phyloP scores from a whole-genome alignment of 2,888 invertebrate species.

The Ormyrus thymus region DNA sequence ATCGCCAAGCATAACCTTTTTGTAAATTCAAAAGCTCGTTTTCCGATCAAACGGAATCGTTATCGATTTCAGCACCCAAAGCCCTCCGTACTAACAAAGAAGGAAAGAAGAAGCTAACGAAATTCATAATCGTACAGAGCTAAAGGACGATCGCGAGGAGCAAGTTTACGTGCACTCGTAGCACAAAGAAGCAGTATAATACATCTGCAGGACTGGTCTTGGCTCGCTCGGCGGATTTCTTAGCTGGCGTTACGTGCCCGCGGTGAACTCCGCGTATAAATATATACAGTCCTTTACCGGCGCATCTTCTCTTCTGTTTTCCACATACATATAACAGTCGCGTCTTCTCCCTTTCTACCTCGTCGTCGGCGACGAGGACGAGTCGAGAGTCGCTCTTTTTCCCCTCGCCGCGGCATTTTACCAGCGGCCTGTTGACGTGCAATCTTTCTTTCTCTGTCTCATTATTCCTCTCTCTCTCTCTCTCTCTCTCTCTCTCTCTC shows the following conservation, averaged over 20 bases:
- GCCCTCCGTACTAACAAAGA: no score
- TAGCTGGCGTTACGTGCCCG: not conserved
- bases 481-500: conserved; percentile 4
- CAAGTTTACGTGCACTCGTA: no score
- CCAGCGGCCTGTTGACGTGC: conserved; percentile 16
- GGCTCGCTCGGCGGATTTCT: conserved; percentile 17
- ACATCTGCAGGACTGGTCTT: no score
- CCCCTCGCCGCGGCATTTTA: not conserved
- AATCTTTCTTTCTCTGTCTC: not conserved
- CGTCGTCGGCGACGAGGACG: not conserved
- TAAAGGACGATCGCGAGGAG: no score
- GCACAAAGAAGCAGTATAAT: no score
- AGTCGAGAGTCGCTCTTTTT: conserved; percentile 19
- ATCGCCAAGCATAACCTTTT: no score
- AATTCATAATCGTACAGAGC: no score
- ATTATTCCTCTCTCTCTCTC: not conserved
- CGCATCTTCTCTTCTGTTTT: conserved; percentile 10
- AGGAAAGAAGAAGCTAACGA: no score
- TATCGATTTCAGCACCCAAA: no score
- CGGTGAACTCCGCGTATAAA: conserved; percentile 6
- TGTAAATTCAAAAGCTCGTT: no score
- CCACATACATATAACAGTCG: not conserved
- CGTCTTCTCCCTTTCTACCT: conserved; percentile 4
- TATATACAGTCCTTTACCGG: not conserved
- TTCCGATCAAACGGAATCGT: no score